Percentiles rank a stretch among this genome's conserved stretches.
Conservation (phyloP, 2,888 invertebrate genomes). For the Agrilus mali region DNA sequence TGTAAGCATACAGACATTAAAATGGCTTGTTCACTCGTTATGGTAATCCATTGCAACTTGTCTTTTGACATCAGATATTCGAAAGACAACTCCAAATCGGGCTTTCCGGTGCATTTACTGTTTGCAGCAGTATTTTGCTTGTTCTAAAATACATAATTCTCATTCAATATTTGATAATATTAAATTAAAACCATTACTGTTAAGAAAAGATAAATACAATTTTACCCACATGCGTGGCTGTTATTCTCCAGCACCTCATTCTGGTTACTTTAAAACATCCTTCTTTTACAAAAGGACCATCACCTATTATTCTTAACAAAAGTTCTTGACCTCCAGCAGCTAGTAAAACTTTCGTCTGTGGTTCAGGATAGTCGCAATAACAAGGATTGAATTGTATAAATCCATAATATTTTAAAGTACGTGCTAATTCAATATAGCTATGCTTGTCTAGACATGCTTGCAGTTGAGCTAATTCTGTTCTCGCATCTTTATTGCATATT, state of each 20-base stretch:
- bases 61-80: conserved; percentile 90
- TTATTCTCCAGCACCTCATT: conserved; percentile 96
- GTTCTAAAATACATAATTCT: conserved; percentile 13
- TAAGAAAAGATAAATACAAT: not conserved
- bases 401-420: conserved; percentile 79
- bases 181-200: not conserved
- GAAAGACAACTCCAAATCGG: conserved; percentile 75
- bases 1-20: conserved; percentile 91
- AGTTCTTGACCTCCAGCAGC: conserved; percentile 81
- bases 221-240: conserved; percentile 60
- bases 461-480: conserved; percentile 52
- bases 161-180: not conserved
- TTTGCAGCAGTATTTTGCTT: conserved; percentile 23
- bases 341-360: conserved; percentile 55
- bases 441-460: conserved; percentile 68
- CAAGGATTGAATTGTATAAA: conserved; percentile 70
- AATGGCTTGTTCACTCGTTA: conserved; percentile 84
- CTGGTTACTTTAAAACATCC: conserved; percentile 86
- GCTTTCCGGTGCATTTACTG: conserved; percentile 21
- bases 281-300: conserved; percentile 56
- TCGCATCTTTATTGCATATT: conserved; percentile 52
- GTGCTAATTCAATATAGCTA: conserved; percentile 80
- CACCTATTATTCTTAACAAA: conserved; percentile 50
- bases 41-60: conserved; percentile 85
- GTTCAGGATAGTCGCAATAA: conserved; percentile 62